phyloP scores from a whole-genome alignment of 2,888 invertebrate genomes.

The Cataglyphis altisquamis region DNA sequence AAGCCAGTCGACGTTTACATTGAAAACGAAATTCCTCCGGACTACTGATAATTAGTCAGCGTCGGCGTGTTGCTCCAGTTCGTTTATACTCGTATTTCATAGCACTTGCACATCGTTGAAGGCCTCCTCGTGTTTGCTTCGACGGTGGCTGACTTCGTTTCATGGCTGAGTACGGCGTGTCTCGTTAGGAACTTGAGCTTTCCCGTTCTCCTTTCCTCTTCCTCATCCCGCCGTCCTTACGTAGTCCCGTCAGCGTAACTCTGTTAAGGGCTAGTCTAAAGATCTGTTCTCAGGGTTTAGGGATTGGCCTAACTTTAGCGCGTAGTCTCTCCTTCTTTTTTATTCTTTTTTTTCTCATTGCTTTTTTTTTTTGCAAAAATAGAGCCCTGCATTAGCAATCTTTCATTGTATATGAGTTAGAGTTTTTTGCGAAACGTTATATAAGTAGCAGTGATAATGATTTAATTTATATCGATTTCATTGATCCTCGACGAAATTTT shows the following conservation, averaged over 20 bases:
- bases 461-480: not conserved
- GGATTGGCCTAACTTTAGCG: conserved; percentile 76
- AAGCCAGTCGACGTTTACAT: conserved; percentile 22
- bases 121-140: conserved; percentile 66
- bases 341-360: not conserved
- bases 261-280: conserved; percentile 69
- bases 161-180: conserved; percentile 79
- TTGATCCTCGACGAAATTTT: not conserved
- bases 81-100: conserved; percentile 81
- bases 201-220: conserved; percentile 58
- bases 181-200: conserved; percentile 83
- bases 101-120: conserved; percentile 60
- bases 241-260: conserved; percentile 64
- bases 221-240: conserved; percentile 55
- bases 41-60: conserved; percentile 73
- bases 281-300: conserved; percentile 74
- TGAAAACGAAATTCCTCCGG: conserved; percentile 68
- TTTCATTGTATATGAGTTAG: not conserved
- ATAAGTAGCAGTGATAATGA: not conserved
- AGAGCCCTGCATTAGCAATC: not conserved
- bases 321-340: not conserved
- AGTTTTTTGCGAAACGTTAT: not conserved
- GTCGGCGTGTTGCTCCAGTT: conserved; percentile 68
- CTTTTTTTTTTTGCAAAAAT: not conserved
- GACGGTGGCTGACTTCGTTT: conserved; percentile 80